These are phyloP conservation scores for Tetheella fluctuosa DNA, from an alignment of 2,888 invertebrate genomes.

Conservation along the genomic window DNA sequence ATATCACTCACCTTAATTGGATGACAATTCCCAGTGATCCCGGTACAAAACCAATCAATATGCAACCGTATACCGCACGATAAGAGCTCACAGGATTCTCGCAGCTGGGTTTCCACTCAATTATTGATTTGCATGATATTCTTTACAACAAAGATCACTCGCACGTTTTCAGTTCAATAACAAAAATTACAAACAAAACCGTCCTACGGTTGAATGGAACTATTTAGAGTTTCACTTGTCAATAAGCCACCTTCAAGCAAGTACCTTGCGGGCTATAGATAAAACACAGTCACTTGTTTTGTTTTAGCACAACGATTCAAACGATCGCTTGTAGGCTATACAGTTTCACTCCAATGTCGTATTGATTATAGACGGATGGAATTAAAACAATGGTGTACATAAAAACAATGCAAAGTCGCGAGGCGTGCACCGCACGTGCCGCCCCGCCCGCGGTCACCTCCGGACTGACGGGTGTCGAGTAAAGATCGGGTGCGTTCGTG, in stretches of 20 bases:
- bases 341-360: constrained; percentile 61
- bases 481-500: constrained; percentile 75
- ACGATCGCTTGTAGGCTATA: constrained; percentile 58
- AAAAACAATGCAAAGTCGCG: constrained; percentile 78
- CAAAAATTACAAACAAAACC: constrained; percentile 64
- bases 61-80: constrained; percentile 72
- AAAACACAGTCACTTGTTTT: constrained; percentile 50
- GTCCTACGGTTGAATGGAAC: constrained; percentile 65
- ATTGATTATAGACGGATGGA: constrained; percentile 75
- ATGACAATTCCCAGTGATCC: constrained; percentile 62
- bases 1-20: constrained; percentile 63
- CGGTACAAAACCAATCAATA: constrained; percentile 74
- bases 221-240: constrained; percentile 79
- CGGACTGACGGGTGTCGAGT: constrained; percentile 65
- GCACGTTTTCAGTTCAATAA: constrained; percentile 67
- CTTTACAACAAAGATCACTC: constrained; percentile 68
- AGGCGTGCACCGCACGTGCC: constrained; percentile 81
- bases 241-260: constrained; percentile 67
- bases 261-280: constrained; percentile 46
- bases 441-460: constrained; percentile 81
- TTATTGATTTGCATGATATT: constrained; percentile 78
- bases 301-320: constrained; percentile 47
- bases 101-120: constrained; percentile 66
- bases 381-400: constrained; percentile 73
- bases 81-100: constrained; percentile 59